A percentile compares a stretch with the other conserved stretches of the same genome.
Evolutionary conservation across 1,140 invertebrate species (phyloP).

Genomic region (Drosophila parvula): DNA sequence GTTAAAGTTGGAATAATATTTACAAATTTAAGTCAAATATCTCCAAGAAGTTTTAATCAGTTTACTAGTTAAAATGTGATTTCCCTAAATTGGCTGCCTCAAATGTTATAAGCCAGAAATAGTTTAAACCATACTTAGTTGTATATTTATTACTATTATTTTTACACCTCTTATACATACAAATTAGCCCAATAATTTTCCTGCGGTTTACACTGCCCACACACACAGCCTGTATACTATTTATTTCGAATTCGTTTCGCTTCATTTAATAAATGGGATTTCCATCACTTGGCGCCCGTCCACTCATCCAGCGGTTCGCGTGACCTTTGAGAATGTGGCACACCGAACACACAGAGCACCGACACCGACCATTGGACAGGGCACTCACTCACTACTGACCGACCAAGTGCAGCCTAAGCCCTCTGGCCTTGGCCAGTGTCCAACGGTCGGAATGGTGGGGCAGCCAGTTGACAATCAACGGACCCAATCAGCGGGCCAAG

Average conservation of each 20-base stretch:
- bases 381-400: constrained; percentile 13
- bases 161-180: not conserved
- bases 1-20: no score
- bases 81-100: not conserved
- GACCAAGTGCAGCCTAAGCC: constrained; percentile 63
- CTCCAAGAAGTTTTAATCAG: not conserved
- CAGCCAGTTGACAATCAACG: constrained; percentile 66
- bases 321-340: constrained; percentile 70
- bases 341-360: constrained; percentile 32
- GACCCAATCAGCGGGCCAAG: constrained; percentile 71
- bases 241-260: constrained; percentile 35
- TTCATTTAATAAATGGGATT: constrained; percentile 54
- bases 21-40: not conserved
- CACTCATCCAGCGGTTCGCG: constrained; percentile 19
- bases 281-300: constrained; percentile 31
- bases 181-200: not conserved
- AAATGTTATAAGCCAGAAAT: not conserved
- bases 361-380: constrained; percentile 1
- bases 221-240: not conserved
- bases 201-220: not conserved
- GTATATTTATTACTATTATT: not conserved
- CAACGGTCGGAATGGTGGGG: constrained; percentile 17
- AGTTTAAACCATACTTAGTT: not conserved
- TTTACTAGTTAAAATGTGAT: not conserved
- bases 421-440: constrained; percentile 63